Percentiles rank a stretch among this genome's conserved stretches.
Conservation (phyloP, 2,113 vertebrate species). For the Elephas maximus region DNA sequence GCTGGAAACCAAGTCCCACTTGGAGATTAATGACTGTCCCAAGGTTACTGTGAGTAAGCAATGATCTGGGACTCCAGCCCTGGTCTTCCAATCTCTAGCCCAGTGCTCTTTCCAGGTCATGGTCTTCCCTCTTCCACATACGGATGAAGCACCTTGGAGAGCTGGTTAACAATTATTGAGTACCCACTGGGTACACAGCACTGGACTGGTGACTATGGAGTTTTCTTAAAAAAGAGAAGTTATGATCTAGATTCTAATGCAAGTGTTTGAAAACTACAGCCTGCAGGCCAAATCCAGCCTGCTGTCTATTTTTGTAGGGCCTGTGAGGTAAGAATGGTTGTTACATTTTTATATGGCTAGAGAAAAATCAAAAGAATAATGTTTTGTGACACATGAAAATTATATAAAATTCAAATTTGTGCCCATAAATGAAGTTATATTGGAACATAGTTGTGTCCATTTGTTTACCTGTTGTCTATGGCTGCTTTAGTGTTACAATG, state of each 20-base stretch:
- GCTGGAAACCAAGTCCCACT: conserved; percentile 26
- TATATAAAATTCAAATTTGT: conserved; percentile 7
- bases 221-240: neutral
- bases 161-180: conserved; percentile 30
- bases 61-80: conserved; percentile 53
- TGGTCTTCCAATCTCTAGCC: conserved; percentile 52
- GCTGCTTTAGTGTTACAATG: neutral
- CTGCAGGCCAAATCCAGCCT: neutral
- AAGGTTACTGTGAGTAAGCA: conserved; percentile 63
- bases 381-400: neutral
- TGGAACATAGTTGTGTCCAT: neutral
- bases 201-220: neutral
- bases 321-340: neutral
- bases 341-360: conserved; percentile 13
- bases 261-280: neutral
- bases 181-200: neutral
- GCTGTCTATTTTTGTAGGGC: neutral
- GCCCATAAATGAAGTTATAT: neutral
- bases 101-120: neutral
- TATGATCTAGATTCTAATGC: conserved; percentile 10
- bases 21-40: conserved; percentile 72
- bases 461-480: neutral
- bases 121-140: neutral
- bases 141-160: neutral
- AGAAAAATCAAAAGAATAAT: conserved; percentile 22